Evolutionary conservation across 2,888 invertebrate species (phyloP).

Genomic region (Panorpa germanica): DNA sequence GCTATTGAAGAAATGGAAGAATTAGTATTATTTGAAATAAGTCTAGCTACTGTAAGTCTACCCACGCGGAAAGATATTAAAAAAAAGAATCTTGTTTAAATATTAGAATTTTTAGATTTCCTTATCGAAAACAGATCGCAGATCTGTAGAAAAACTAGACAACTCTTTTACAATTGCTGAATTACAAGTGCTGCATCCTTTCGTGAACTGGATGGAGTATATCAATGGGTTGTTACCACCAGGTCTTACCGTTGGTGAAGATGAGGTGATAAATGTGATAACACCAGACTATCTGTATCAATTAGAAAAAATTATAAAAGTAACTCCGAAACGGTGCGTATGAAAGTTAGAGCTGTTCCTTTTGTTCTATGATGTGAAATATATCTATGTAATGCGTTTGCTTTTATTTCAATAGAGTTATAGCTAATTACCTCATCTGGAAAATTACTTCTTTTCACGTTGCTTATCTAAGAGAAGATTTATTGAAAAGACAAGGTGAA

Average conservation of each 20-base stretch:
- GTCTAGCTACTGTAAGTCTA: no score
- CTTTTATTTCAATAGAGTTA: constrained; percentile 20
- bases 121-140: no score
- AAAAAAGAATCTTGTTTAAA: no score
- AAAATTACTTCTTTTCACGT: constrained; percentile 21
- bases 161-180: constrained; percentile 76
- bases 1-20: constrained; percentile 15
- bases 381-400: neutral
- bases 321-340: constrained; percentile 33
- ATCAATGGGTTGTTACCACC: constrained; percentile 61
- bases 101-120: no score
- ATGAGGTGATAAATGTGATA: constrained; percentile 67
- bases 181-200: constrained; percentile 53
- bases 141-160: no score
- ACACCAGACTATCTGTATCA: constrained; percentile 64
- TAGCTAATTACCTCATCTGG: constrained; percentile 34
- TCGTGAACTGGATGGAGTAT: constrained; percentile 39
- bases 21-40: constrained; percentile 15
- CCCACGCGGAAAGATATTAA: no score
- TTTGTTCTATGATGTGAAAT: no score
- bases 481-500: constrained; percentile 20
- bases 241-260: constrained; percentile 34
- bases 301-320: constrained; percentile 39
- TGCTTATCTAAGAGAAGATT: constrained; percentile 20
- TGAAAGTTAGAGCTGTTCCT: constrained; percentile 2